Percentiles rank a stretch among this genome's conserved stretches.
Evolutionary conservation across 2,113 vertebrate genomes (phyloP).

Genomic region (Apistogramma diplotaenia): DNA sequence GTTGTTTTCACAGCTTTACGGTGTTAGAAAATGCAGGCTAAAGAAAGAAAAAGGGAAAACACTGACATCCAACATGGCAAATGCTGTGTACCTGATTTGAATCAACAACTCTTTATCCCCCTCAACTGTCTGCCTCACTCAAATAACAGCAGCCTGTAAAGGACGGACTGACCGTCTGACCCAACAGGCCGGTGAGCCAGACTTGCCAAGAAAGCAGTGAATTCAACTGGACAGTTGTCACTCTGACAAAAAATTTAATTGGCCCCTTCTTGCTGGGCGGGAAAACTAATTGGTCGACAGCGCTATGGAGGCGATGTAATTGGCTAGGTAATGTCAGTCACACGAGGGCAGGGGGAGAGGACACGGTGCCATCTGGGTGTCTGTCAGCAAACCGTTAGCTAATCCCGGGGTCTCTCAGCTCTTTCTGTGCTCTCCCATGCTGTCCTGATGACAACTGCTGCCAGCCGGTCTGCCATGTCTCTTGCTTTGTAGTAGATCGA

Average conservation of each 20-base stretch:
- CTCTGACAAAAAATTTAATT: constrained; percentile 49
- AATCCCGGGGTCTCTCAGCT: constrained; percentile 55
- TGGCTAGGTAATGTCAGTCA: constrained; percentile 68
- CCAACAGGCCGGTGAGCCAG: neutral
- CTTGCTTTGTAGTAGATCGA: neutral
- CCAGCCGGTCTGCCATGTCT: constrained; percentile 34
- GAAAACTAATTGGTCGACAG: constrained; percentile 65
- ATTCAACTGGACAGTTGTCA: constrained; percentile 49
- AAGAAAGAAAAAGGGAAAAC: neutral
- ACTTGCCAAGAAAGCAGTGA: constrained; percentile 22
- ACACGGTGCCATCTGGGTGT: constrained; percentile 64
- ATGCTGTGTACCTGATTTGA: accelerated
- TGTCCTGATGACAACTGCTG: constrained; percentile 53
- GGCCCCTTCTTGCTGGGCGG: constrained; percentile 35
- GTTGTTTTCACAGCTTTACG: neutral
- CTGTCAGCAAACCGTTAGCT: constrained; percentile 70
- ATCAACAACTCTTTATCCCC: neutral
- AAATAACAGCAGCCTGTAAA: neutral
- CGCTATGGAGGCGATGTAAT: constrained; percentile 57
- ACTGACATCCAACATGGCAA: neutral
- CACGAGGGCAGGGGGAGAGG: constrained; percentile 51
- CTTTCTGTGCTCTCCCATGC: constrained; percentile 11
- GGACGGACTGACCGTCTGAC: constrained; percentile 2
- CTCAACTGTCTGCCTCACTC: neutral
- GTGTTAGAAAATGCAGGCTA: neutral